A percentile compares a stretch with the other conserved stretches of the same genome.
These are phyloP conservation scores for Strix aluco DNA, from an alignment of 2,113 vertebrate species.

Conservation along the genomic window DNA sequence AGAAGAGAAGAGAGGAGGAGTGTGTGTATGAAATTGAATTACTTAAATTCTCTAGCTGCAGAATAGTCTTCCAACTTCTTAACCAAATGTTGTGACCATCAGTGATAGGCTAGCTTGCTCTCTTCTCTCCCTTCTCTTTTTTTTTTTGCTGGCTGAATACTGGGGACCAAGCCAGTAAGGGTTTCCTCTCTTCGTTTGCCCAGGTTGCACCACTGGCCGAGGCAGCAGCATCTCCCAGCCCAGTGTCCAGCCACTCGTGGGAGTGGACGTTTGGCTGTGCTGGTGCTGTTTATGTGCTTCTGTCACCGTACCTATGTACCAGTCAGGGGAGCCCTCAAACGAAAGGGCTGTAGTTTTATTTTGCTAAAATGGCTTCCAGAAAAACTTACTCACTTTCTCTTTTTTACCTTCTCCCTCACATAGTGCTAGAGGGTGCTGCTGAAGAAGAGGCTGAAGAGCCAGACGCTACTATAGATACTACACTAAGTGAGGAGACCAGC, in stretches of 20 bases:
- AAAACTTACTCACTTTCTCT: neutral
- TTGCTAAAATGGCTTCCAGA: neutral
- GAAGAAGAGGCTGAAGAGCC: conserved; percentile 55
- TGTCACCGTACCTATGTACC: neutral
- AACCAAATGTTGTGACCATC: neutral
- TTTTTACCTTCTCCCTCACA: neutral
- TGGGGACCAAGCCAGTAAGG: neutral
- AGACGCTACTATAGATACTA: conserved; percentile 11
- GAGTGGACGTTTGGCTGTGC: accelerated
- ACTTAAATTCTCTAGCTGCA: neutral
- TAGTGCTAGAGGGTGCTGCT: conserved; percentile 63
- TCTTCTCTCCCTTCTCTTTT: neutral
- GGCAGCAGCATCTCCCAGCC: neutral
- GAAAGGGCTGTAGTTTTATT: neutral
- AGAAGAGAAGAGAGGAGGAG: neutral
- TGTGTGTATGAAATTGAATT: neutral
- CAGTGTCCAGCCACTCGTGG: neutral
- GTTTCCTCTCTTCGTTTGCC: neutral
- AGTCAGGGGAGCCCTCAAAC: neutral
- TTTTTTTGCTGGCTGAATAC: neutral
- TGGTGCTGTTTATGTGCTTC: neutral
- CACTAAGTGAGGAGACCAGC: conserved; percentile 34
- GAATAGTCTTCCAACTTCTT: neutral
- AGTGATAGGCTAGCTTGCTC: neutral
- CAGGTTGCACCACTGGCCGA: neutral